Conservation (phyloP, 1,140 invertebrate genomes). For the roundworm (Caenorhabditis elegans) region WBcel235 BX284605.5:9102501-9103000, state of each 20-base stretch:
- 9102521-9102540: no score
- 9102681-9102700: background rate
- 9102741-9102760: background rate
- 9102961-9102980: no score
- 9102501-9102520: no score
- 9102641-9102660: background rate
- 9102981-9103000: no score
- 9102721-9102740: background rate
- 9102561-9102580: background rate
- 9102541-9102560: no score
- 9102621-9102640: background rate
- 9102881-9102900: constrained; percentile 1
- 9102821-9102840: constrained; percentile 20
- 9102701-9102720: background rate
- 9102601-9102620: background rate
- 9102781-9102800: no score
- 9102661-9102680: background rate
- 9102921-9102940: background rate
- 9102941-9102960: background rate
- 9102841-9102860: background rate
- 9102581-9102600: background rate
- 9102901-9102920: background rate
- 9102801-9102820: no score
- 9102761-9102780: background rate
- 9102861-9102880: background rate